A percentile compares a stretch with the other conserved stretches of the same genome.
Evolutionary conservation across 2,888 invertebrate species (phyloP).

Genomic region (Willowsia nigromaculata): DNA sequence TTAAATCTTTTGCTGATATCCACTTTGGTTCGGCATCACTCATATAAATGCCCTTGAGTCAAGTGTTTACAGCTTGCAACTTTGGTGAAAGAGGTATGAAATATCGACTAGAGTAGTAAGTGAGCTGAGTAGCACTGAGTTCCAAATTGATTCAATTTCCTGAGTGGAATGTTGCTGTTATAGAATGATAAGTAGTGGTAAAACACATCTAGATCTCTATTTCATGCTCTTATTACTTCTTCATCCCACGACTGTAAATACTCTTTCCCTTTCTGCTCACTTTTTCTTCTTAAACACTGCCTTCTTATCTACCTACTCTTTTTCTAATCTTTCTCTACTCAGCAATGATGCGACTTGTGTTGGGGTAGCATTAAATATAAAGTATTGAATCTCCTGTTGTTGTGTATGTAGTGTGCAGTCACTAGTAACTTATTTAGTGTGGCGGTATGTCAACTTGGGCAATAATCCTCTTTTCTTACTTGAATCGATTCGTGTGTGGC

Average conservation of each 20-base stretch:
- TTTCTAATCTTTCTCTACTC: background rate
- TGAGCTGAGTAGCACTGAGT: background rate
- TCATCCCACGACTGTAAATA: background rate
- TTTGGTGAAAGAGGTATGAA: background rate
- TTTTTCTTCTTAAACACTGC: background rate
- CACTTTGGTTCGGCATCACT: background rate
- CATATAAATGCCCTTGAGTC: background rate
- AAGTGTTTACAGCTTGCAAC: background rate
- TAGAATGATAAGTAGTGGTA: background rate
- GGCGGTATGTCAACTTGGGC: background rate
- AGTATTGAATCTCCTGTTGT: background rate
- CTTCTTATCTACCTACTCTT: background rate
- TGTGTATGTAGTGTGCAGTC: background rate
- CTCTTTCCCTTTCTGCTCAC: background rate
- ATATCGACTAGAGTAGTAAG: background rate
- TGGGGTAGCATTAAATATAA: background rate
- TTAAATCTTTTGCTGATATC: background rate
- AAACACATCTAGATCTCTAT: slow-evolving; percentile 4
- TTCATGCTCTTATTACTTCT: background rate
- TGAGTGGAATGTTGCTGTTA: slow-evolving; percentile 39
- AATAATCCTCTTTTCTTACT: background rate
- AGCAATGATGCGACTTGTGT: background rate
- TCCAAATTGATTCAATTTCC: slow-evolving; percentile 61
- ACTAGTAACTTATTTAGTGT: background rate
- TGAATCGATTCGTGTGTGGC: background rate